These are phyloP conservation scores for Melanophora roralis DNA, from an alignment of 2,888 invertebrate species.

Conservation along the genomic window DNA sequence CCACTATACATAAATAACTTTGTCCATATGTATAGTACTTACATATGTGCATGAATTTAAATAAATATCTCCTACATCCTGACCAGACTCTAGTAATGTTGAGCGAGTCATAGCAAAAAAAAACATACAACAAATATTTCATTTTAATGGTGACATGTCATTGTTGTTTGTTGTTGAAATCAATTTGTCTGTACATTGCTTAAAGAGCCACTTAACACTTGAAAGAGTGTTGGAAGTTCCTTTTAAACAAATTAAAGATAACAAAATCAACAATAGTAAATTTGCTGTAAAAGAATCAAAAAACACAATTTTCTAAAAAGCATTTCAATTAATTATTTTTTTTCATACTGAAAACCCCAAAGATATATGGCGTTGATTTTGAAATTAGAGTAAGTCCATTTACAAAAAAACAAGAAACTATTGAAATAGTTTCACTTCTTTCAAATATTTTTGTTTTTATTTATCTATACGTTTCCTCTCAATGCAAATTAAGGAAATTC, in stretches of 20 bases:
- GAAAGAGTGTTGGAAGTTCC: constrained; percentile 1
- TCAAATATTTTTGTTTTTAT: too few species aligned
- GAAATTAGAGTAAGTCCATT: too few species aligned
- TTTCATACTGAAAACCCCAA: not conserved
- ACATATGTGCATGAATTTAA: not conserved
- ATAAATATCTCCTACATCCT: constrained; percentile 41
- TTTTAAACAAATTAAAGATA: constrained; percentile 15
- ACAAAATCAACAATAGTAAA: constrained; percentile 9
- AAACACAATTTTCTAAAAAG: constrained; percentile 2
- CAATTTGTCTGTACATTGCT: not conserved
- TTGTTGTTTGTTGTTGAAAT: not conserved
- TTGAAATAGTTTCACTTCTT: too few species aligned
- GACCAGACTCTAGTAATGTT: constrained; percentile 22
- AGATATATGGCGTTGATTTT: too few species aligned
- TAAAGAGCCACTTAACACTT: constrained; percentile 27
- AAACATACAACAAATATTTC: not conserved
- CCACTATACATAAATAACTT: too few species aligned
- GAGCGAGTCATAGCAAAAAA: not conserved
- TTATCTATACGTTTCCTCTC: too few species aligned
- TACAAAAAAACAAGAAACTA: too few species aligned
- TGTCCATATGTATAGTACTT: not conserved
- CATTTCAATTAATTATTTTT: constrained; percentile 63
- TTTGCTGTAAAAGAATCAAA: not conserved
- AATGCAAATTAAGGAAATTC: too few species aligned
- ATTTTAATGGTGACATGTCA: constrained; percentile 8